A percentile compares a stretch with the other conserved stretches of the same genome.
phyloP scores from a whole-genome alignment of 2,888 invertebrate genomes.

The Heliconius charithonia region DNA sequence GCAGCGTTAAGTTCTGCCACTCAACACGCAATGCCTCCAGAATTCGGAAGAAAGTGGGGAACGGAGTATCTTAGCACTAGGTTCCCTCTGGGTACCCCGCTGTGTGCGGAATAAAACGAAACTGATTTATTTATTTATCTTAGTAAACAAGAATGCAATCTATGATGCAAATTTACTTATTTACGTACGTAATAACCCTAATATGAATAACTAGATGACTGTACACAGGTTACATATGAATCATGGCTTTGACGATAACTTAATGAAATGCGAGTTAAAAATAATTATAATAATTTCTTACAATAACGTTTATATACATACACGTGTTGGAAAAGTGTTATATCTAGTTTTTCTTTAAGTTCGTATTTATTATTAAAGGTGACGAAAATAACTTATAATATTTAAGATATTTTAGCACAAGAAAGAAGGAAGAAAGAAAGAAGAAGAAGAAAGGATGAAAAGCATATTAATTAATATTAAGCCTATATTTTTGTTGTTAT shows the following conservation, averaged over 20 bases:
- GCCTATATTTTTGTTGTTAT: too few species aligned
- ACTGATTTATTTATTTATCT: not conserved
- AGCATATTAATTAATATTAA: too few species aligned
- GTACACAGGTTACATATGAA: conserved; percentile 10
- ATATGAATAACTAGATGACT: conserved; percentile 6
- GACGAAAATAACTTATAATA: not conserved
- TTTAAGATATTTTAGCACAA: not conserved
- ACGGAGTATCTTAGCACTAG: too few species aligned
- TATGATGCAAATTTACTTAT: not conserved
- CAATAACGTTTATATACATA: not conserved
- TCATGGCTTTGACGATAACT: not conserved
- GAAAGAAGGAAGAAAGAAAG: too few species aligned
- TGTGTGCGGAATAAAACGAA: too few species aligned
- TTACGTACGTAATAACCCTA: conserved; percentile 1
- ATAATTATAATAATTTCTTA: conserved; percentile 15
- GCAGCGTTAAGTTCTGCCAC: too few species aligned
- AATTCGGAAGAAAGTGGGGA: too few species aligned
- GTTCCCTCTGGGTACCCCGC: too few species aligned
- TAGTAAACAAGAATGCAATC: not conserved
- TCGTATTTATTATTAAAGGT: not conserved
- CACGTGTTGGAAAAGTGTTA: not conserved
- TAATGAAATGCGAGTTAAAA: conserved; percentile 4
- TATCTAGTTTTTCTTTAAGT: not conserved
- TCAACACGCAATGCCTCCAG: too few species aligned
- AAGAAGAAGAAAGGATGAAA: not conserved